A percentile compares a stretch with the other conserved stretches of the same genome.
phyloP scores from a whole-genome alignment of 2,888 invertebrate species.

The Microplitis deprimator region DNA sequence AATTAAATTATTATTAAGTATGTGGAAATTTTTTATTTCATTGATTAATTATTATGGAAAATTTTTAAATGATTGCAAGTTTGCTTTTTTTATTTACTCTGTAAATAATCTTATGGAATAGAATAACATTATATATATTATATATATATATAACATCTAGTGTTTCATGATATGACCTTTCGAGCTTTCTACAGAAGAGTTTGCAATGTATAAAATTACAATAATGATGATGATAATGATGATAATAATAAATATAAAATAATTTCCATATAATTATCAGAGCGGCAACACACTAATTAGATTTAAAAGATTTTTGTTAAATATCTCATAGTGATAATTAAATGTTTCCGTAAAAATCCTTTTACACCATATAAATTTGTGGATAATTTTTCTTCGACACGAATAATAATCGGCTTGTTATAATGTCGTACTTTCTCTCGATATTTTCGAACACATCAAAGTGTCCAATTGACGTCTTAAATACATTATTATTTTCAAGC shows the following conservation, averaged over 20 bases:
- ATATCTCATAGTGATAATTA: not conserved
- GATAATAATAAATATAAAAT: not conserved
- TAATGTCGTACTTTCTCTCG: not conserved
- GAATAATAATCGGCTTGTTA: not conserved
- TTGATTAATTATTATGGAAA: not conserved
- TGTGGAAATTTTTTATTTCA: not conserved
- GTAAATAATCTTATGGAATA: not conserved
- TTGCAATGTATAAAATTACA: not conserved
- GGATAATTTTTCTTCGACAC: constrained; percentile 1
- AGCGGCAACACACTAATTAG: not conserved
- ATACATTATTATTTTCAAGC: not conserved
- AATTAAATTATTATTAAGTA: not conserved
- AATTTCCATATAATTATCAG: not conserved
- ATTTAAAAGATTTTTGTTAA: not conserved
- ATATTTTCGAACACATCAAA: not conserved
- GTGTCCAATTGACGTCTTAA: not conserved
- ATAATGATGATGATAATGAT: not conserved
- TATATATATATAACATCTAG: not conserved
- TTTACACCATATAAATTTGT: not conserved
- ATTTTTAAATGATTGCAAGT: not conserved
- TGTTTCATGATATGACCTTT: not conserved
- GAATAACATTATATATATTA: not conserved
- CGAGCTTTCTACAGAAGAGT: not conserved
- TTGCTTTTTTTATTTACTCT: not conserved
- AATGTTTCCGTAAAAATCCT: not conserved